These are phyloP conservation scores for Chaunax sp. DNA, from an alignment of 2,797 vertebrate genomes.

Conservation along the genomic window DNA sequence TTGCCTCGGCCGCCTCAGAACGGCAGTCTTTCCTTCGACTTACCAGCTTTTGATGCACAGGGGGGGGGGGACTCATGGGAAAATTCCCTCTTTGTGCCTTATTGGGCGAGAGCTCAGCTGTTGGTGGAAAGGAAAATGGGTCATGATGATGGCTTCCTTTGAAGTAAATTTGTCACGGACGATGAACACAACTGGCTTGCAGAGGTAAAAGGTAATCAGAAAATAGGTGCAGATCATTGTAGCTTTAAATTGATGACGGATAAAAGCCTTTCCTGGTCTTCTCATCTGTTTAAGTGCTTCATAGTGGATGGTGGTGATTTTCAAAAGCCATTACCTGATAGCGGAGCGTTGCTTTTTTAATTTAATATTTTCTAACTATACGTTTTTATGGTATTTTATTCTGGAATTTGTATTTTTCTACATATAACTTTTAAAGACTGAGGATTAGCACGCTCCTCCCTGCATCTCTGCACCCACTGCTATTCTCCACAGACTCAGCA, in stretches of 20 bases:
- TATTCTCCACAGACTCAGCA: slow-evolving; percentile 30
- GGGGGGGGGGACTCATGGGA: slow-evolving; percentile 62
- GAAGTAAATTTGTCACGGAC: slow-evolving; percentile 74
- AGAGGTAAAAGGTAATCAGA: slow-evolving; percentile 71
- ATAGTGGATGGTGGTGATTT: slow-evolving; percentile 49
- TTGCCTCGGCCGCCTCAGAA: slow-evolving; percentile 25
- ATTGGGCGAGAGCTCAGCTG: slow-evolving; percentile 69
- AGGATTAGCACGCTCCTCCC: slow-evolving; percentile 16
- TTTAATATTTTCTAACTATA: no score
- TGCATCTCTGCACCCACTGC: slow-evolving; percentile 20
- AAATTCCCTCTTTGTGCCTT: slow-evolving; percentile 60
- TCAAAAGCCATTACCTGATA: slow-evolving; percentile 50
- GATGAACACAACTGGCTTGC: slow-evolving; percentile 60
- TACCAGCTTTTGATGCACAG: slow-evolving; percentile 51
- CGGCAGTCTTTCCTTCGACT: slow-evolving; percentile 33
- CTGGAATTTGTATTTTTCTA: background rate
- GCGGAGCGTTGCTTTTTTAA: slow-evolving; percentile 3
- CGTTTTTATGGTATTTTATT: background rate
- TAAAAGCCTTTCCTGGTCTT: slow-evolving; percentile 58
- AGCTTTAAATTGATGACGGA: slow-evolving; percentile 65
- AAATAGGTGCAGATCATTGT: slow-evolving; percentile 62
- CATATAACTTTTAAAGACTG: background rate
- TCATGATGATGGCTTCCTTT: slow-evolving; percentile 70
- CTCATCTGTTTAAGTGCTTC: slow-evolving; percentile 61
- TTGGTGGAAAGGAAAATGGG: slow-evolving; percentile 70